Evolutionary conservation across 1,140 invertebrate genomes (phyloP).

Genomic region (Psilanteris sp.): DNA sequence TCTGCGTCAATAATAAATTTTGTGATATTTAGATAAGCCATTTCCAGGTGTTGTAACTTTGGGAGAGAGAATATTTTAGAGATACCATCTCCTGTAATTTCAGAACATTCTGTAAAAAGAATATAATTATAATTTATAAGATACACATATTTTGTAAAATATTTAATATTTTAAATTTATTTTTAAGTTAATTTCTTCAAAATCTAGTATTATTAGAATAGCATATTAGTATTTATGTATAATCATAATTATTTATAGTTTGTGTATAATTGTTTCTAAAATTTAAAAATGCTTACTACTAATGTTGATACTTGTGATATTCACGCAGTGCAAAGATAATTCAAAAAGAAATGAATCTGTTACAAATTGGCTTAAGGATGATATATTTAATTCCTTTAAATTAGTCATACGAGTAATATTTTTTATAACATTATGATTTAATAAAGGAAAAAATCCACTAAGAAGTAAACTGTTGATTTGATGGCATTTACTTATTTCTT

Average conservation of each 20-base stretch:
- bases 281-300: conserved; percentile 18
- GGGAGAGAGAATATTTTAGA: conserved; percentile 26
- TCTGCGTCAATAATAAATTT: conserved; percentile 13
- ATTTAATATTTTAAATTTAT: too few relatives aligned
- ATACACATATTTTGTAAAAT: too few relatives aligned
- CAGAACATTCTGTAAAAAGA: conserved; percentile 26
- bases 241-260: too few relatives aligned
- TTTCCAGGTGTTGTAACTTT: conserved; percentile 26
- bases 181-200: too few relatives aligned
- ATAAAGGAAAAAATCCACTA: conserved; percentile 13
- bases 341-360: conserved; percentile 15
- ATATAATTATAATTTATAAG: not conserved
- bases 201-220: too few relatives aligned
- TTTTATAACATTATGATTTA: conserved; percentile 6
- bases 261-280: not conserved
- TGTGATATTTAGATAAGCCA: not conserved
- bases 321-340: conserved; percentile 10
- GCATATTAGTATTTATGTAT: too few relatives aligned
- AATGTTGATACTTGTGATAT: conserved; percentile 36
- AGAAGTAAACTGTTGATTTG: conserved; percentile 22
- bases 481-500: conserved; percentile 20
- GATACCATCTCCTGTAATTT: conserved; percentile 17
- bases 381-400: conserved; percentile 9
- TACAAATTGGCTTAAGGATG: conserved; percentile 2
- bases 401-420: conserved; percentile 31